These are phyloP conservation scores for Caloenas nicobarica DNA, from an alignment of 2,113 vertebrate species.

Conservation along the genomic window DNA sequence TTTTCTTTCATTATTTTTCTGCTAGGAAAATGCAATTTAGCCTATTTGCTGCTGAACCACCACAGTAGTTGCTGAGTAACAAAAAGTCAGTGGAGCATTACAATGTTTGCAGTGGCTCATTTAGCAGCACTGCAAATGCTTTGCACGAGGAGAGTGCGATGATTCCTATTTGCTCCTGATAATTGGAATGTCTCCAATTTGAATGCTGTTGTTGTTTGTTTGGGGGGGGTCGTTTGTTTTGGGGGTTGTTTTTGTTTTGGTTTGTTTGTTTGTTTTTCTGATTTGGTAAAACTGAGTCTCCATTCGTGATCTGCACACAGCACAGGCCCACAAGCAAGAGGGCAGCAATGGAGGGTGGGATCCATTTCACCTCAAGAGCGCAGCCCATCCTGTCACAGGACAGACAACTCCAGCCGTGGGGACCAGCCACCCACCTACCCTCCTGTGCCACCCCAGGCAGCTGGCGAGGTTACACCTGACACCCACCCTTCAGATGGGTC, in stretches of 20 bases:
- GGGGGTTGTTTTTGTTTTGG: not conserved
- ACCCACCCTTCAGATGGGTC: not conserved
- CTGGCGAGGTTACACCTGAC: not conserved
- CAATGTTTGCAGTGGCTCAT: not conserved
- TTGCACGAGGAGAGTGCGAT: rapidly evolving
- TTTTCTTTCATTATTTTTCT: not conserved
- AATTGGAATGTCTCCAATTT: not conserved
- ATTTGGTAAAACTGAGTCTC: not conserved
- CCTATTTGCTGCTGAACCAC: not conserved
- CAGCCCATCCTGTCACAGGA: rapidly evolving
- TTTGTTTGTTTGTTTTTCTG: not conserved
- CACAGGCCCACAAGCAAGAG: rapidly evolving
- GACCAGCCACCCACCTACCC: rapidly evolving
- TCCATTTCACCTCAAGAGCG: rapidly evolving
- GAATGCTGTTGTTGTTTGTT: rapidly evolving
- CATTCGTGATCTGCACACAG: not conserved
- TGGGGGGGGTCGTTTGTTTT: not conserved
- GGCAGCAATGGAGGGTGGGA: not conserved
- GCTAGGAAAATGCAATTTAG: not conserved
- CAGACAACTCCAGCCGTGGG: rapidly evolving
- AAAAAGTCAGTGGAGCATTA: conserved; percentile 3
- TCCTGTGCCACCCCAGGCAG: rapidly evolving
- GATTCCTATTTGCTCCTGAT: not conserved
- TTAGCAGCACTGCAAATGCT: not conserved
- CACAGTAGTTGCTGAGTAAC: not conserved